Evolutionary conservation across 2,888 invertebrate genomes (phyloP).

Genomic region (Xestobium rufovillosum): DNA sequence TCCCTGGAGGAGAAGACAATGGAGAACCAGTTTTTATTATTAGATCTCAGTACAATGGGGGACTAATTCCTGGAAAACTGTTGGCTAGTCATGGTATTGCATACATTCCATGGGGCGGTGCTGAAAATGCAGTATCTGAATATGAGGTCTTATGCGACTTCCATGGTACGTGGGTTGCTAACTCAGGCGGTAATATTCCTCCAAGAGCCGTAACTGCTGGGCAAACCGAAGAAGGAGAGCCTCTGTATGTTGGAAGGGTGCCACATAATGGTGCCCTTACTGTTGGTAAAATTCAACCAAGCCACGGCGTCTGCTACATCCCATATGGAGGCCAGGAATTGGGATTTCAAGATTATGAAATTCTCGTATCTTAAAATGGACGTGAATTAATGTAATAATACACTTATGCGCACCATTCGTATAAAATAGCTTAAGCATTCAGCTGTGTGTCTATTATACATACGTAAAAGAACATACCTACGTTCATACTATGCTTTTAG

Average conservation of each 20-base stretch:
- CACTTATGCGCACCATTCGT: conserved; percentile 1
- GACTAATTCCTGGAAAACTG: conserved; percentile 73
- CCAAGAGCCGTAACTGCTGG: conserved; percentile 64
- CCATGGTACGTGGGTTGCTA: conserved; percentile 38
- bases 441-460: too few species aligned
- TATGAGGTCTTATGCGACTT: conserved; percentile 55
- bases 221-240: conserved; percentile 68
- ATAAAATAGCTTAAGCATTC: too few species aligned
- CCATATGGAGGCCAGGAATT: conserved; percentile 74
- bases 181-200: conserved; percentile 54
- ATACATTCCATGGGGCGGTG: conserved; percentile 72
- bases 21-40: conserved; percentile 59
- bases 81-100: conserved; percentile 57
- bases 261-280: conserved; percentile 69
- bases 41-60: conserved; percentile 62
- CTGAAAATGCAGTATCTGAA: conserved; percentile 56
- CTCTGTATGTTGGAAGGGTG: conserved; percentile 70
- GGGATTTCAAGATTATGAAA: conserved; percentile 73
- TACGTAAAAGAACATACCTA: too few species aligned
- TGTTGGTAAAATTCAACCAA: conserved; percentile 76
- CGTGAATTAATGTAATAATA: too few species aligned
- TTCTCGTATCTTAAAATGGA: conserved; percentile 50
- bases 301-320: conserved; percentile 76
- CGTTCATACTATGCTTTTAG: too few species aligned
- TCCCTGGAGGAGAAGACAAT: conserved; percentile 57